These are phyloP conservation scores for Myopa tessellatipennis DNA, from an alignment of 2,888 invertebrate species.

Conservation along the genomic window DNA sequence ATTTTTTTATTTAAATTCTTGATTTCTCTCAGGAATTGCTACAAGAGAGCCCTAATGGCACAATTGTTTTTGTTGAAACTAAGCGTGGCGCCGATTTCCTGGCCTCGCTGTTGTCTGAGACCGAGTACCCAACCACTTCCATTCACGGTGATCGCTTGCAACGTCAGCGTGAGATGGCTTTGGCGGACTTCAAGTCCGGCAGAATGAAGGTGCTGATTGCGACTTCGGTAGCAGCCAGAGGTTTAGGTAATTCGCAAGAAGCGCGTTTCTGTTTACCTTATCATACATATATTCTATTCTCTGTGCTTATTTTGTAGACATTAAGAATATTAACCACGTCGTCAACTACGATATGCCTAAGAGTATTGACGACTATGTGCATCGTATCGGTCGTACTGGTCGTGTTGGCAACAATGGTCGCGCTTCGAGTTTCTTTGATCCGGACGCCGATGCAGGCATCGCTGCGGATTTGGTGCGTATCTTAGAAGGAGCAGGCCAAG, in stretches of 20 bases:
- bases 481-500: conserved; percentile 81
- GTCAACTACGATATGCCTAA: conserved; percentile 93
- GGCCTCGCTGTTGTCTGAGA: conserved; percentile 83
- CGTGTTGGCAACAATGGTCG: conserved; percentile 91
- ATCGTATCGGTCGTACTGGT: conserved; percentile 94
- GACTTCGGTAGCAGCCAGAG: conserved; percentile 94
- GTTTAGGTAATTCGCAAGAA: conserved; percentile 73
- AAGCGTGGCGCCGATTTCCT: conserved; percentile 92
- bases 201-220: conserved; percentile 86
- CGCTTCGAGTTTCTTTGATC: conserved; percentile 87
- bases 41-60: conserved; percentile 67
- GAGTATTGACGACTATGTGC: conserved; percentile 93
- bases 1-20: neutral
- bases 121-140: conserved; percentile 89
- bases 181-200: conserved; percentile 87
- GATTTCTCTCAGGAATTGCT: conserved; percentile 57
- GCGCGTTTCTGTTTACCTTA: no score
- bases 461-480: conserved; percentile 78
- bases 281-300: neutral
- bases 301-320: conserved; percentile 71
- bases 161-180: conserved; percentile 93
- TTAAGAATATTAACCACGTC: conserved; percentile 87
- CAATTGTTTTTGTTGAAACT: conserved; percentile 90
- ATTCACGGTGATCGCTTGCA: conserved; percentile 99
- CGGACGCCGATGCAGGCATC: conserved; percentile 72